Evolutionary conservation across 2,797 vertebrate species (phyloP), one percentile per base, ranked within the genome.

Genomic region (Chaetodon trifasciatus): DNA sequence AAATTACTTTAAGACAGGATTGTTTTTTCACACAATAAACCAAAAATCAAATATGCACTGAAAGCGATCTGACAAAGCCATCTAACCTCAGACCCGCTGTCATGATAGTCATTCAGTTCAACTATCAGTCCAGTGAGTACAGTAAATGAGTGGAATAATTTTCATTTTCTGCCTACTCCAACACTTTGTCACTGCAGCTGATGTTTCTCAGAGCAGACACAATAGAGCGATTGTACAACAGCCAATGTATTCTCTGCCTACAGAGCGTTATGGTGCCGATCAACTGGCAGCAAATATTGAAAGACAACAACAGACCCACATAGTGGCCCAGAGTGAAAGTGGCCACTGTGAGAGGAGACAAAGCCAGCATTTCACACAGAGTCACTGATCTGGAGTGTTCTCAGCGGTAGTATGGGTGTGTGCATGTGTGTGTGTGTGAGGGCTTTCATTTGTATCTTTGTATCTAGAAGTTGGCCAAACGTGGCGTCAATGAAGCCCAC

Each of bases 291-390:
- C 83, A 72, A 87, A 88, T 81, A 83, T 7, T 83, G 83, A 91
- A 91, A 90, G 89, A 89, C 84, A 91, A 94, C 91, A 95, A 93
- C 88, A 89, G 87, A 85, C 87, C 92, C 86, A 92, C 93, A 93
- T 86, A 85, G 55, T 82, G 79, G 68, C 74, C 68, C 76, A 90
- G 80, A 85, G 92, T 92, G 94, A 94, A 89, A 94, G 88, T 90
- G 87, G 81, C 76, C 88, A 87, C 79, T 89, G 90, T 94, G 79
- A 83, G 87, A 75, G 63, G 32, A 78, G 79, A 94, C 91, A 94
- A 94, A 91, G 91, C 65, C 70, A 7, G 70, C 68, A 12, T 90
- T 94, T 94, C 87, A 94, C 90, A 73, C 86, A 77, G 61, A 65
- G 62, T 47, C 83, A 74, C 78, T 70, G 85, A 86, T 94, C 94